Evolutionary conservation across 2,888 invertebrate genomes (phyloP).

Genomic region (Sinelater perroti): DNA sequence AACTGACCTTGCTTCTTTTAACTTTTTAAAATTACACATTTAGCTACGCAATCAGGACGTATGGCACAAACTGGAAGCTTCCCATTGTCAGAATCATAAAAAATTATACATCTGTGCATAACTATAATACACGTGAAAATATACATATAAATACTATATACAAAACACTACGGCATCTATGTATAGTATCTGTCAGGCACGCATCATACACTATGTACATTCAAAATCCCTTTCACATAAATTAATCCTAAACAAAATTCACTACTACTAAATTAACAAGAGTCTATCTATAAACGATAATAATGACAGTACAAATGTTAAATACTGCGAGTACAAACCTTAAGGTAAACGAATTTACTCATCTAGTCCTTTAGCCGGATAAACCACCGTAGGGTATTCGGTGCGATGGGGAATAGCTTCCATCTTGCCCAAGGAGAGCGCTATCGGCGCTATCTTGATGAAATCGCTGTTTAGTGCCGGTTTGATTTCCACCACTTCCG

Average conservation of each 20-base stretch:
- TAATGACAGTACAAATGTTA: background rate
- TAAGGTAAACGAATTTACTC: conserved; percentile 2
- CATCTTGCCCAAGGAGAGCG: conserved; percentile 42
- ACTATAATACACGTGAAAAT: conserved; percentile 37
- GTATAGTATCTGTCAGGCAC: conserved; percentile 6
- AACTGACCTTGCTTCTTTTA: conserved; percentile 26
- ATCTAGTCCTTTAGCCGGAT: conserved; percentile 5
- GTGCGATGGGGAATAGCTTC: background rate
- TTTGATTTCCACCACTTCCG: conserved; percentile 57
- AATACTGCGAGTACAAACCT: conserved; percentile 18
- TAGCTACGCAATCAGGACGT: conserved; percentile 18
- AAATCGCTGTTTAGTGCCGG: conserved; percentile 49
- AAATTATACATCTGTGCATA: conserved; percentile 30
- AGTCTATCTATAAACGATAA: background rate
- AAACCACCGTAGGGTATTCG: conserved; percentile 19
- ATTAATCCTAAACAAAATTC: conserved; percentile 14
- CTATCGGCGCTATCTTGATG: conserved; percentile 58
- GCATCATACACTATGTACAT: conserved; percentile 18
- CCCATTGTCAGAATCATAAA: conserved; percentile 15
- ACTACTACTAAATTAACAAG: conserved; percentile 16
- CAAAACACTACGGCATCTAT: conserved; percentile 24
- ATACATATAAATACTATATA: conserved; percentile 32
- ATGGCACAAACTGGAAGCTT: conserved; percentile 37
- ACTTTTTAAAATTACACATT: background rate
- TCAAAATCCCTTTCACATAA: conserved; percentile 8